Conservation (phyloP, 2,113 vertebrate species). For the Malurus cyaneus region DNA sequence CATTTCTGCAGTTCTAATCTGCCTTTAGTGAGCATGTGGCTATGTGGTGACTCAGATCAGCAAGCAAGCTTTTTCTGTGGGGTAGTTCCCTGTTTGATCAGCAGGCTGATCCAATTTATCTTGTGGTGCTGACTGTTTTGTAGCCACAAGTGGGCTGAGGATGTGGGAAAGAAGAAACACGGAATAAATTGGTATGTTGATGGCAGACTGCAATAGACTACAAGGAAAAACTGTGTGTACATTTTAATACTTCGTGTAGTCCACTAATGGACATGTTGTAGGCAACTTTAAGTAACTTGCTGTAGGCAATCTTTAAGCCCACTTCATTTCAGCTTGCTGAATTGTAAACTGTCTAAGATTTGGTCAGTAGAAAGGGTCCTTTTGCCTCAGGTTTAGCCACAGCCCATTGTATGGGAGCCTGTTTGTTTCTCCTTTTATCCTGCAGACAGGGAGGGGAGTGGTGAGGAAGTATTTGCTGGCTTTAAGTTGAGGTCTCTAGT, state of each 20-base stretch:
- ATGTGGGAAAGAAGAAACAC: neutral
- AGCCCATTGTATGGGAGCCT: neutral
- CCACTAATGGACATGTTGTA: neutral
- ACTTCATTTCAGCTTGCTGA: neutral
- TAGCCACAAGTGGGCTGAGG: neutral
- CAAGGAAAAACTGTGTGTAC: neutral
- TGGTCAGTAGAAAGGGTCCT: neutral
- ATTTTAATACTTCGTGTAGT: neutral
- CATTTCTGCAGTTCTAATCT: neutral
- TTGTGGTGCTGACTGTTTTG: neutral
- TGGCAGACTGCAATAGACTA: neutral
- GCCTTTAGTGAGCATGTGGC: neutral
- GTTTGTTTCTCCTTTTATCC: neutral
- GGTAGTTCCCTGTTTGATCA: slow-evolving; percentile 16
- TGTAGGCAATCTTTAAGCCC: neutral
- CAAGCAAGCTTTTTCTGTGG: neutral
- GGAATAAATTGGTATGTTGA: neutral
- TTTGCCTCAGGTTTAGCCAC: neutral
- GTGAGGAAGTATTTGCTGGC: neutral
- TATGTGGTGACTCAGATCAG: neutral
- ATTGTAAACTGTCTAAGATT: neutral
- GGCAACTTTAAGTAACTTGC: too few relatives aligned
- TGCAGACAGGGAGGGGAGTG: neutral
- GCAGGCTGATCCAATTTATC: neutral
- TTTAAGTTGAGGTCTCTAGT: neutral